Conservation (phyloP, 2,888 invertebrate species). For the Polyommatus iphigenia region DNA sequence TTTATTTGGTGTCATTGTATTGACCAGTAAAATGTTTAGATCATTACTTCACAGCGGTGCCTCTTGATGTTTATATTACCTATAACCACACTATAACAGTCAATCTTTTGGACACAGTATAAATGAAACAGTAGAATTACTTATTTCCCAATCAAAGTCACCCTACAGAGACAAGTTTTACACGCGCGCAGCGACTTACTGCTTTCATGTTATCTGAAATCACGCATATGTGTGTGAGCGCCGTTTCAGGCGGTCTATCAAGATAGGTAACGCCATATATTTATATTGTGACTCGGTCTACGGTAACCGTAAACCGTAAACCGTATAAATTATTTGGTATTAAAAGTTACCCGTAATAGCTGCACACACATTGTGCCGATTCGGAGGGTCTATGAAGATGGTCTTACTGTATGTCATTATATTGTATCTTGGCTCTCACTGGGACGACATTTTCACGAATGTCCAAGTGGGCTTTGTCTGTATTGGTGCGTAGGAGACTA, state of each 20-base stretch:
- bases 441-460: slow-evolving; percentile 31
- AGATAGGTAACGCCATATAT: not conserved
- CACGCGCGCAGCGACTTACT: too few relatives aligned
- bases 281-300: not conserved
- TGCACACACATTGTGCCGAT: too few relatives aligned
- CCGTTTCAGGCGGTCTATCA: not conserved
- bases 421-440: slow-evolving; percentile 5
- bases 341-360: too few relatives aligned
- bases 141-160: not conserved
- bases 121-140: not conserved
- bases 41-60: slow-evolving; percentile 29
- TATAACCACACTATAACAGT: too few relatives aligned
- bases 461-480: slow-evolving; percentile 20
- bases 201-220: slow-evolving; percentile 3
- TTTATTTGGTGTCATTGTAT: slow-evolving; percentile 17
- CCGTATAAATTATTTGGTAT: too few relatives aligned
- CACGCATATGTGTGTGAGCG: not conserved
- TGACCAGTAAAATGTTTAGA: slow-evolving; percentile 26
- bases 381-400: too few relatives aligned
- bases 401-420: not conserved
- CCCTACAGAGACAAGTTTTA: not conserved
- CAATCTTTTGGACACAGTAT: not conserved
- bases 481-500: slow-evolving; percentile 65
- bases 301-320: too few relatives aligned
- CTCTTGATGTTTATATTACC: slow-evolving; percentile 19